Percentiles rank a stretch among this genome's conserved stretches.
Conservation (phyloP, 2,888 invertebrate genomes). For the Magallana nippona region DNA sequence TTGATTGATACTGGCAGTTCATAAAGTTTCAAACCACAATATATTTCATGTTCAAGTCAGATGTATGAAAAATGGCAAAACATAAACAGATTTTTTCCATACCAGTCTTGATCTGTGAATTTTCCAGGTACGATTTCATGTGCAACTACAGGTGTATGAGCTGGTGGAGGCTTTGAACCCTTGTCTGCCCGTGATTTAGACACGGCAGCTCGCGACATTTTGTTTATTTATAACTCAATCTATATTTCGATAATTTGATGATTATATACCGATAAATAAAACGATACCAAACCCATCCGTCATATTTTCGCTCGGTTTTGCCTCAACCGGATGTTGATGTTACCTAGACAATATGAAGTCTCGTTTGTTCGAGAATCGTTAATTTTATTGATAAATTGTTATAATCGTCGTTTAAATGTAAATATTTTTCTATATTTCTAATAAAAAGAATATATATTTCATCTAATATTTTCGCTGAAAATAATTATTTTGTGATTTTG, state of each 20-base stretch:
- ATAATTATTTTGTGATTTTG: neutral
- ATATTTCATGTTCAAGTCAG: neutral
- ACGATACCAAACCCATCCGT: neutral
- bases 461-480: neutral
- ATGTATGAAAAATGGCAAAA: neutral
- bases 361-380: constrained; percentile 31
- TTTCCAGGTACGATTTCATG: constrained; percentile 80
- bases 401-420: neutral
- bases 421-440: neutral
- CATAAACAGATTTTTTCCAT: constrained; percentile 45
- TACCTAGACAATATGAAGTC: constrained; percentile 55
- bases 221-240: neutral
- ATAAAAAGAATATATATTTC: neutral
- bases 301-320: constrained; percentile 31
- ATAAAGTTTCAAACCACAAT: neutral
- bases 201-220: constrained; percentile 72
- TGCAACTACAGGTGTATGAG: constrained; percentile 75
- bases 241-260: neutral
- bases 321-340: constrained; percentile 70
- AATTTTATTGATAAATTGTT: neutral
- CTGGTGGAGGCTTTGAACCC: constrained; percentile 67
- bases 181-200: constrained; percentile 75
- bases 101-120: constrained; percentile 80
- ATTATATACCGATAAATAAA: neutral
- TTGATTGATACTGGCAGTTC: no score